These are phyloP conservation scores for Micrasema longulum DNA, from an alignment of 1,140 invertebrate genomes.

Conservation along the genomic window DNA sequence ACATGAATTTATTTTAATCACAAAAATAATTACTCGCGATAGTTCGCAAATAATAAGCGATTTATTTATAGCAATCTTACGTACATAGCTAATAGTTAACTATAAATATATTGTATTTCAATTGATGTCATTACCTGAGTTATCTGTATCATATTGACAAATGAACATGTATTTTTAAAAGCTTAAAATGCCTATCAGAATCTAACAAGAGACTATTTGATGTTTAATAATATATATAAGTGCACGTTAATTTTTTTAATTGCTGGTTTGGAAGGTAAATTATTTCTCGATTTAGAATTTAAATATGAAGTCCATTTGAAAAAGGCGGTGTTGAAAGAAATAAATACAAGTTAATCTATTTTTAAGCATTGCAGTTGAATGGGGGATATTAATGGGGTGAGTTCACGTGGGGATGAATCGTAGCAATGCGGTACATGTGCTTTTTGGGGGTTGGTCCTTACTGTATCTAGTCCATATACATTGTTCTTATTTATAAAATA, in stretches of 20 bases:
- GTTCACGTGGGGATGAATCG: constrained; percentile 15
- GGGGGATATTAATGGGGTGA: not conserved
- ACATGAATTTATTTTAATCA: not conserved
- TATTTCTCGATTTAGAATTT: not conserved
- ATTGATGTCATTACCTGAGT: not conserved
- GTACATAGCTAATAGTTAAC: not conserved
- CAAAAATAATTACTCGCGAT: not conserved
- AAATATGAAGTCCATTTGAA: not conserved
- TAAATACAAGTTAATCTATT: not conserved
- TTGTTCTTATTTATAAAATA: too few species aligned
- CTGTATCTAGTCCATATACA: too few species aligned
- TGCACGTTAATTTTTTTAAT: not conserved
- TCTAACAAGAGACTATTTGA: not conserved
- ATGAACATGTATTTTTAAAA: too few species aligned
- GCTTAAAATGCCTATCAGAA: not conserved
- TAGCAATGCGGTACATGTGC: constrained; percentile 35
- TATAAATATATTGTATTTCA: not conserved
- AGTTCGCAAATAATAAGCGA: not conserved
- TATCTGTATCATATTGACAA: not conserved
- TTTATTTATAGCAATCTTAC: not conserved
- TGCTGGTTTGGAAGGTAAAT: not conserved
- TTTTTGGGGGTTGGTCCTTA: too few species aligned
- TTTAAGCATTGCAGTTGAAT: not conserved
- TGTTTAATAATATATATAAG: not conserved
- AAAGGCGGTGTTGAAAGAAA: not conserved